phyloP scores from a whole-genome alignment of 2,113 vertebrate species.

The Paramormyrops kingsleyae region DNA sequence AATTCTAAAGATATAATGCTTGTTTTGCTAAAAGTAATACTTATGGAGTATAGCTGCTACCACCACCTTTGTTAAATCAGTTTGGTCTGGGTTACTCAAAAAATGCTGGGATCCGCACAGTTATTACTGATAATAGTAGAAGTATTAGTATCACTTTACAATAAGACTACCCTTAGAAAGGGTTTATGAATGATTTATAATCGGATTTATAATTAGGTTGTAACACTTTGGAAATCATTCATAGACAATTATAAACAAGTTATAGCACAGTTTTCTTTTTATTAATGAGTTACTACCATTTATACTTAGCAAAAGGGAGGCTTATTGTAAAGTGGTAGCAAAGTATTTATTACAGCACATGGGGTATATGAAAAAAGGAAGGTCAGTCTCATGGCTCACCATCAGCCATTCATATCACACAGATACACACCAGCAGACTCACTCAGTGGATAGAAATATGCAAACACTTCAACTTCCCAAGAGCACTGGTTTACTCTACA shows the following conservation, averaged over 20 bases:
- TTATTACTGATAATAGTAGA: neutral
- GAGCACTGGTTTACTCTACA: neutral
- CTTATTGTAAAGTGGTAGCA: neutral
- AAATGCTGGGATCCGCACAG: neutral
- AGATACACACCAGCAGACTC: neutral
- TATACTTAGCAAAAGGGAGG: neutral
- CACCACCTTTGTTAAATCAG: neutral
- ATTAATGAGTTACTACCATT: neutral
- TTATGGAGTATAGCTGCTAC: neutral
- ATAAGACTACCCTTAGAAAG: neutral
- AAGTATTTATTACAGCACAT: neutral
- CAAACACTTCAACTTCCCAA: neutral
- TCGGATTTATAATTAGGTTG: neutral
- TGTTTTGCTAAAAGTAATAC: neutral
- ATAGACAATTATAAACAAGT: neutral
- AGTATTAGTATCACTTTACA: neutral
- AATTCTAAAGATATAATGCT: neutral
- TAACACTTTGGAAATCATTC: neutral
- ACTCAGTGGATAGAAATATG: neutral
- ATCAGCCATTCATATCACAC: neutral
- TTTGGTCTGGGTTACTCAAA: neutral
- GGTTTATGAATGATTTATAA: neutral
- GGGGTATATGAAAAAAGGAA: neutral
- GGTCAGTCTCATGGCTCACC: neutral
- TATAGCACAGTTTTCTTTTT: neutral